Conservation (phyloP, 2,113 vertebrate species). For the Propithecus coquereli region DNA sequence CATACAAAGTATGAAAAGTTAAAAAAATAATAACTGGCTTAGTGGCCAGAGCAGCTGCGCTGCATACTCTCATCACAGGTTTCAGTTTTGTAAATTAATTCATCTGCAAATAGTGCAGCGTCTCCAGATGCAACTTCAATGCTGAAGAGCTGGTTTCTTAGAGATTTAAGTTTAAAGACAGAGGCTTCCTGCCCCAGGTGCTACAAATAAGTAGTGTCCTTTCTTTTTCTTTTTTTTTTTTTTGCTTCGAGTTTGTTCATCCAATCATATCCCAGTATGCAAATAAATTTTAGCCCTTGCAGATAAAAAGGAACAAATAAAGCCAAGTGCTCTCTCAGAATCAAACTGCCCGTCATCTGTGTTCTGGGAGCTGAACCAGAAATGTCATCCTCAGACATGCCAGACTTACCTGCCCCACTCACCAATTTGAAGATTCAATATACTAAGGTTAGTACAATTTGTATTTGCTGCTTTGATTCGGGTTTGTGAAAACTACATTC, state of each 20-base stretch:
- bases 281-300: constrained; percentile 80
- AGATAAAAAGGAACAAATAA: constrained; percentile 85
- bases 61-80: constrained; percentile 52
- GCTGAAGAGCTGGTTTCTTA: constrained; percentile 52
- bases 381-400: constrained; percentile 74
- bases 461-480: constrained; percentile 46
- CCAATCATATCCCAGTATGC: constrained; percentile 86
- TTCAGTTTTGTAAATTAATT: constrained; percentile 70
- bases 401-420: constrained; percentile 83
- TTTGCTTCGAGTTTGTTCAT: constrained; percentile 76
- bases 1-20: constrained; percentile 45
- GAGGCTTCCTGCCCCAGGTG: constrained; percentile 75
- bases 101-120: constrained; percentile 70
- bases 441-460: constrained; percentile 87
- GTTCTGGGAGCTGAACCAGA: constrained; percentile 78
- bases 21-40: constrained; percentile 45
- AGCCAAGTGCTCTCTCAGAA: constrained; percentile 80
- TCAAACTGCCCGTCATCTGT: constrained; percentile 80
- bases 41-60: constrained; percentile 61
- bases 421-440: constrained; percentile 85
- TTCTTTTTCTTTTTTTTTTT: background rate
- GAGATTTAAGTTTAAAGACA: constrained; percentile 71
- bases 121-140: constrained; percentile 32
- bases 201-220: constrained; percentile 72
- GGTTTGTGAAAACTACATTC: constrained; percentile 15